Conservation (phyloP, 2,888 invertebrate genomes). For the Lasius fuliginosus region DNA sequence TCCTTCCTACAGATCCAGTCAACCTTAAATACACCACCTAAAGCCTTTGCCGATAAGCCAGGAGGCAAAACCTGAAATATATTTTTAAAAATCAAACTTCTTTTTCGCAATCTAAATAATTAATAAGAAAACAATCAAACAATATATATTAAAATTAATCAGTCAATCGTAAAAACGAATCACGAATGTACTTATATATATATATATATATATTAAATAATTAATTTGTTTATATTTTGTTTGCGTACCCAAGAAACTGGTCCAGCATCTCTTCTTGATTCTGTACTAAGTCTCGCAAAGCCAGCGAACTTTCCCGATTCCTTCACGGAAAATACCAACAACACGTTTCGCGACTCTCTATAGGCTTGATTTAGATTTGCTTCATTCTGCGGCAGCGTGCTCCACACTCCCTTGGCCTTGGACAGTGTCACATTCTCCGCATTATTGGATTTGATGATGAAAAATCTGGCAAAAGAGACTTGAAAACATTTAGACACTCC, state of each 20-base stretch:
- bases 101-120: neutral
- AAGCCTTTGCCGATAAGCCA: slow-evolving; percentile 95
- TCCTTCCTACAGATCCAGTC: slow-evolving; percentile 99
- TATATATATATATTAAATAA: neutral
- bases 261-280: slow-evolving; percentile 95
- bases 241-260: slow-evolving; percentile 94
- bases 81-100: neutral
- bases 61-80: slow-evolving; percentile 91
- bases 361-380: slow-evolving; percentile 98
- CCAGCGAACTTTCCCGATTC: slow-evolving; percentile 99
- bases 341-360: slow-evolving; percentile 96
- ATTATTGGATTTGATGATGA: slow-evolving; percentile 99
- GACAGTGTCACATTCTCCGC: slow-evolving; percentile 98
- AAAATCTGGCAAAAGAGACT: slow-evolving; percentile 89
- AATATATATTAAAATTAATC: slow-evolving; percentile 8
- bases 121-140: neutral
- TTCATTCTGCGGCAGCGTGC: slow-evolving; percentile 98
- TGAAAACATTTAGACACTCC: slow-evolving; percentile 65
- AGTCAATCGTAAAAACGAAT: neutral
- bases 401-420: slow-evolving; percentile 99
- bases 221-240: neutral
- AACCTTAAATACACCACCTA: slow-evolving; percentile 98
- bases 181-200: neutral
- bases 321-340: slow-evolving; percentile 98
- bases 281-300: slow-evolving; percentile 96